Evolutionary conservation across 2,113 vertebrate genomes (phyloP).

Genomic region (Percopsis transmontana): DNA sequence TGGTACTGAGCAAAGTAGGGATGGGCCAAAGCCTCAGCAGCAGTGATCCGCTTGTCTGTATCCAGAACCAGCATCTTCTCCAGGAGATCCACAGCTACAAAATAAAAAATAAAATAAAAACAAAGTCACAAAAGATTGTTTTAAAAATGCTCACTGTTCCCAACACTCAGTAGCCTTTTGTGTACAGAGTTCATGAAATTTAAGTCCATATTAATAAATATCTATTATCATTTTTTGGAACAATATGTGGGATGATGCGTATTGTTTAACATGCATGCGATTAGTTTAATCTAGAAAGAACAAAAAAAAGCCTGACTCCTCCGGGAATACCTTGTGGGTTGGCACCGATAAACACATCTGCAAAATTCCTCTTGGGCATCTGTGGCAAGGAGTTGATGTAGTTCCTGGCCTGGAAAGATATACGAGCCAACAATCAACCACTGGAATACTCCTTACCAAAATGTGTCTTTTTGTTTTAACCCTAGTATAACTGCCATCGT

Average conservation of each 20-base stretch:
- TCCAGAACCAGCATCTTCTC: constrained; percentile 99
- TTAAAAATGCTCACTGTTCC: background rate
- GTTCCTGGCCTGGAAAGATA: constrained; percentile 88
- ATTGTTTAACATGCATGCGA: no score
- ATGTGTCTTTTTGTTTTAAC: no score
- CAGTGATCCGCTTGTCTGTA: constrained; percentile 95
- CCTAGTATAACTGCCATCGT: no score
- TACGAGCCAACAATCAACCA: constrained; percentile 19
- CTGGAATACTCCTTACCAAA: no score
- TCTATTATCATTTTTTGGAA: background rate
- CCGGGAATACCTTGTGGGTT: constrained; percentile 88
- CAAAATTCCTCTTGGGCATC: constrained; percentile 98
- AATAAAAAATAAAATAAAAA: background rate
- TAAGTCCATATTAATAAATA: background rate
- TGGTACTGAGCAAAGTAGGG: constrained; percentile 95
- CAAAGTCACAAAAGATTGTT: background rate
- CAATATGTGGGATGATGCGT: background rate
- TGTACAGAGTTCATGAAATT: background rate
- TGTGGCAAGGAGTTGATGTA: constrained; percentile 94
- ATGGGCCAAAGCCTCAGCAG: constrained; percentile 91
- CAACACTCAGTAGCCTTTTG: no score
- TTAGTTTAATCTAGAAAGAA: no score
- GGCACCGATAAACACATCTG: constrained; percentile 96
- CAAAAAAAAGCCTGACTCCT: no score
- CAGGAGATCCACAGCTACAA: constrained; percentile 91